Evolutionary conservation across 2,113 vertebrate species (phyloP).

Genomic region (Lates calcarifer): DNA sequence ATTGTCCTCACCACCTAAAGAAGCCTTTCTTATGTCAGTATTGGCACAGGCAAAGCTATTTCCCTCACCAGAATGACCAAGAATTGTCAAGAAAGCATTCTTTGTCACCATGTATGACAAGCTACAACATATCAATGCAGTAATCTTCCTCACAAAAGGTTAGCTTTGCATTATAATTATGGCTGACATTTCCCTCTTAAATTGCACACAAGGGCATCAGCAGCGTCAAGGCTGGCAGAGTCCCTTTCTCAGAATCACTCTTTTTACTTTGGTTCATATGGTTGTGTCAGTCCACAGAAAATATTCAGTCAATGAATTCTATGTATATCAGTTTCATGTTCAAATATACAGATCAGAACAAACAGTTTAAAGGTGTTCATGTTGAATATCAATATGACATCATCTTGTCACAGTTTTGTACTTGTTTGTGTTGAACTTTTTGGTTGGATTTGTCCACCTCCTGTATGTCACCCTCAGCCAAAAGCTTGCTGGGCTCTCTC

Average conservation of each 20-base stretch:
- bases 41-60: conserved; percentile 30
- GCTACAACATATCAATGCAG: conserved; percentile 61
- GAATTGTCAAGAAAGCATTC: conserved; percentile 47
- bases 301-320: neutral
- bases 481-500: neutral
- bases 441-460: neutral
- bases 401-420: neutral
- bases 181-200: conserved; percentile 75
- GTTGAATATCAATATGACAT: neutral
- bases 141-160: conserved; percentile 78
- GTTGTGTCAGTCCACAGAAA: neutral
- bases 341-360: neutral
- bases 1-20: neutral
- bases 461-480: conserved; percentile 6
- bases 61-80: conserved; percentile 22
- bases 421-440: neutral
- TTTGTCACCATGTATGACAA: conserved; percentile 60
- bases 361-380: neutral
- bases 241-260: neutral
- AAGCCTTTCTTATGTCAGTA: neutral
- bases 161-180: conserved; percentile 83
- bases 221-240: conserved; percentile 14
- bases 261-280: neutral
- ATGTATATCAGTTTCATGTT: neutral
- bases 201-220: conserved; percentile 56